Evolutionary conservation across 2,888 invertebrate species (phyloP).

Genomic region (Epirrhoe tristata): DNA sequence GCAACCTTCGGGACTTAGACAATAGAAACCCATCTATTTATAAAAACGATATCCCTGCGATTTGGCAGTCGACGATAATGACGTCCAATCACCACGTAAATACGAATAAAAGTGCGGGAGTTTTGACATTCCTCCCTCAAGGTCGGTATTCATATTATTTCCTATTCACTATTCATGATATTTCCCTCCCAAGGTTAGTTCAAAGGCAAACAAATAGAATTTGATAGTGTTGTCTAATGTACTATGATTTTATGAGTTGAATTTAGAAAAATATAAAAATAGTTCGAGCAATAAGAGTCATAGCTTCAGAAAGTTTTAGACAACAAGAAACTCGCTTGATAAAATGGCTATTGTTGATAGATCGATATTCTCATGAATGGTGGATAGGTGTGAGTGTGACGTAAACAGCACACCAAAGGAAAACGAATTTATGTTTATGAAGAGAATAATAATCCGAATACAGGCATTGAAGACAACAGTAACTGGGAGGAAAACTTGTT

Average conservation of each 20-base stretch:
- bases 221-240: constrained; percentile 9
- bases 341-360: not conserved
- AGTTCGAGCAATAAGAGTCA: not conserved
- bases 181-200: constrained; percentile 15
- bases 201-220: constrained; percentile 24
- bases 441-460: not conserved
- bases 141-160: too few species aligned
- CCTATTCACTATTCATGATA: constrained; percentile 6
- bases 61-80: constrained; percentile 36
- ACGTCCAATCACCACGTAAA: constrained; percentile 16
- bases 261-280: not conserved
- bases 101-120: constrained; percentile 12
- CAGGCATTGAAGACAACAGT: not conserved
- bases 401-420: not conserved
- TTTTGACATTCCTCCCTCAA: constrained; percentile 26
- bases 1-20: not conserved
- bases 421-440: too few species aligned
- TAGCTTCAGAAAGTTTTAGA: not conserved
- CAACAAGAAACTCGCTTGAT: not conserved
- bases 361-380: not conserved
- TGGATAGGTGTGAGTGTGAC: not conserved
- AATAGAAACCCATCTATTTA: constrained; percentile 25
- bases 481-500: not conserved
- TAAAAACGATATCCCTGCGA: constrained; percentile 30
- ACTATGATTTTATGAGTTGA: constrained; percentile 11